Evolutionary conservation across 2,113 vertebrate species (phyloP), one percentile per base, ranked within the genome.

Genomic region (Parus major): DNA sequence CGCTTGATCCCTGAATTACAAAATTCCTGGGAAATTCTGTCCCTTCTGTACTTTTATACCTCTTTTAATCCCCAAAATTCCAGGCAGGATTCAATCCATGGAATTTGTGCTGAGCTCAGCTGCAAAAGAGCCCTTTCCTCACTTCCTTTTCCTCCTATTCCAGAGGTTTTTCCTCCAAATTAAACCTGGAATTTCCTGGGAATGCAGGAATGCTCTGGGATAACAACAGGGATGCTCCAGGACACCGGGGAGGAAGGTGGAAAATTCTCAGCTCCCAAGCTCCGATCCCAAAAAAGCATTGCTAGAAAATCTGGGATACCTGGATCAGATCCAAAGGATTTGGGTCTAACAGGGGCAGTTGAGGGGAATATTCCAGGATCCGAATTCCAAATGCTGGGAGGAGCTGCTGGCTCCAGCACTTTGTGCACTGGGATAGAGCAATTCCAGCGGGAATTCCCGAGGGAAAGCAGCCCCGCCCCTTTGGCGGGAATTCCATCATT

Each of bases 21-120:
- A 64, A 39, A 50, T 12, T 39, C 65, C 44, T 7, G 12, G 47
- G 55, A 76, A 19, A 68, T 27, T 15, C 16, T 22, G 42, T 27
- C 23, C 25, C 18, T 21, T 57, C 35, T 7, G 28, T 1, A 1
- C 14, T 68, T n/a, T 5, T 5, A 8, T 7, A 28, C 10, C 25
- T 35, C 57, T 41, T 42, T 46, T 5, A 0, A 24, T 35, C 42
- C 28, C 24, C 31, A 25, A 19, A 72, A 19, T 36, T 63, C 50
- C 65, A 19, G 12, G 28, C n/a, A 47, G 29, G 44, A 44, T 59
- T 19, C 39, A n/a, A 14, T 31, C 18, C 36, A 2, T 0, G 5
- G 61, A 57, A 29, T 39, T 33, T 23, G 46, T 2, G 5, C 60
- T 12, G 23, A 73, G 42, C 46, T 49, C 50, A 35, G 35, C 55